Evolutionary conservation across 2,113 vertebrate genomes (phyloP).

Genomic region (western clawed frog (Xenopus tropicalis)): DNA sequence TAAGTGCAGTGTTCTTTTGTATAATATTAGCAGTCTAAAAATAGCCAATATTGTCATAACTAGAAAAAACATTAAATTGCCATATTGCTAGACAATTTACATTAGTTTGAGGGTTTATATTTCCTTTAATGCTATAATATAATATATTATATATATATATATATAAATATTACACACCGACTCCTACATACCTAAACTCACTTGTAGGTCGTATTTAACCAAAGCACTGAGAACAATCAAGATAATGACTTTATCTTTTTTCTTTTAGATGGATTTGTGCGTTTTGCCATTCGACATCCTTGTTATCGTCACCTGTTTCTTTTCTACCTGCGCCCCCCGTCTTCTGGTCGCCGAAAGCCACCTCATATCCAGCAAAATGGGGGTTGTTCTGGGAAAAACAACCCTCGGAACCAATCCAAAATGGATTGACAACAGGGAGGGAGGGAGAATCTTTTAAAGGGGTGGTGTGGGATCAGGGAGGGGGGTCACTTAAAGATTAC

Average conservation of each 20-base stretch:
- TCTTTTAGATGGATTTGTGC: constrained; percentile 32
- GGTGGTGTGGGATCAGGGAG: constrained; percentile 20
- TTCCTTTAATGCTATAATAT: too few species aligned
- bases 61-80: too few species aligned
- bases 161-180: too few species aligned
- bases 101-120: too few species aligned
- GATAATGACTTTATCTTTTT: background rate
- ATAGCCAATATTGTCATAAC: too few species aligned
- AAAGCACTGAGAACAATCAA: too few species aligned
- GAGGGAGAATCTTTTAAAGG: constrained; percentile 21
- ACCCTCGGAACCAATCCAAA: constrained; percentile 19
- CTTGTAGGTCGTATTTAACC: too few species aligned
- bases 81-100: too few species aligned
- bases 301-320: constrained; percentile 40
- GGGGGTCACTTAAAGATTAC: constrained; percentile 26
- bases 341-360: constrained; percentile 32
- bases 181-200: too few species aligned
- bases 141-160: too few species aligned
- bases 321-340: constrained; percentile 34
- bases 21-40: too few species aligned
- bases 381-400: constrained; percentile 17
- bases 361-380: constrained; percentile 30
- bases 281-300: constrained; percentile 31
- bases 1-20: too few species aligned
- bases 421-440: constrained; percentile 17